Conservation (phyloP, 1,140 invertebrate species). For the Acyrthosiphon pisum region DNA sequence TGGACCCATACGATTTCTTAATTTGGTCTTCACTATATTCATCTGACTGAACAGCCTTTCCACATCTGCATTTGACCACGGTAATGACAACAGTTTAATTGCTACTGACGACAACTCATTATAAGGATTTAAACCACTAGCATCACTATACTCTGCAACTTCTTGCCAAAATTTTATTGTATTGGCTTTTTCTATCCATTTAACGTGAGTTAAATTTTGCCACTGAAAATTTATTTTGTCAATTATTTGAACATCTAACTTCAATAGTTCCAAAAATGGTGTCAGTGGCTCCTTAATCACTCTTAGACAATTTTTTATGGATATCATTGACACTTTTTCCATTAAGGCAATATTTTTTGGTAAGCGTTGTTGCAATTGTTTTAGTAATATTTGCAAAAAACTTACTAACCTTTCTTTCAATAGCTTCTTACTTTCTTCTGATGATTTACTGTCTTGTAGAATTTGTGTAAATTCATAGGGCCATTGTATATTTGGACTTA, state of each 20-base stretch:
- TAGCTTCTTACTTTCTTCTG: not conserved
- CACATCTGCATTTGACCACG: constrained; percentile 58
- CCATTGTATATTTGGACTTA: not conserved
- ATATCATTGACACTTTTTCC: not conserved
- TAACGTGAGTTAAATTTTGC: not conserved
- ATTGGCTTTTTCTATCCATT: not conserved
- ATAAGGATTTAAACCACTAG: constrained; percentile 20
- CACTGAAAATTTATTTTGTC: constrained; percentile 7
- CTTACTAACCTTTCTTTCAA: not conserved
- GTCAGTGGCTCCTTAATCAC: not conserved
- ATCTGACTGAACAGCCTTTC: constrained; percentile 60
- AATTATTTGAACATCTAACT: not conserved
- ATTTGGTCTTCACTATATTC: constrained; percentile 59
- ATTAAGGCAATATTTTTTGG: not conserved
- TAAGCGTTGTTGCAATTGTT: not conserved
- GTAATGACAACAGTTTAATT: constrained; percentile 38
- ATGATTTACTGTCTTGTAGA: not conserved
- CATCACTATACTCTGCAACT: not conserved
- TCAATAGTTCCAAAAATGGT: not conserved
- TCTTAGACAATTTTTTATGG: not conserved
- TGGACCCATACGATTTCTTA: not conserved
- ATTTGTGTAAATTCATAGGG: not conserved
- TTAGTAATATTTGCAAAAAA: not conserved
- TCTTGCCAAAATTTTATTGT: not conserved
- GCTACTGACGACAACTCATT: not conserved